Percentiles rank a stretch among this genome's conserved stretches.
These are phyloP conservation scores for Pleuronectes platessa DNA, from an alignment of 2,113 vertebrate genomes.

Conservation along the genomic window DNA sequence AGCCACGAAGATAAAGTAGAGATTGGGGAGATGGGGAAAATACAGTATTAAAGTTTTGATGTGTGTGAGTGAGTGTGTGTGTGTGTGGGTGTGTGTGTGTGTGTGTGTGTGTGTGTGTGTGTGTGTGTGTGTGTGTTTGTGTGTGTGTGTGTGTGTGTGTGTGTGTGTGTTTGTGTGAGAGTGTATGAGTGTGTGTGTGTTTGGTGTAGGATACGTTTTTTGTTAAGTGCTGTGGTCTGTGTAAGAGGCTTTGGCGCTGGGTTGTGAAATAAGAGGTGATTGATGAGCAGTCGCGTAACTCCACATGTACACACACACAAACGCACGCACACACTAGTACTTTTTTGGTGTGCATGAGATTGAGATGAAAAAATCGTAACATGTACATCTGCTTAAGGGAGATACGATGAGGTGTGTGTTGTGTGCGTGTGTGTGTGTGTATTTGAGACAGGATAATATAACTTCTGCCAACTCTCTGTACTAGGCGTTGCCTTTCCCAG, in stretches of 20 bases:
- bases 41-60: constrained; percentile 7
- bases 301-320: neutral
- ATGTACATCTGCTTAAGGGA: constrained; percentile 71
- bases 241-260: constrained; percentile 71
- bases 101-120: constrained; percentile 23
- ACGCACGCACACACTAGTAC: constrained; percentile 3
- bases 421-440: constrained; percentile 25
- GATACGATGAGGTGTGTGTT: constrained; percentile 71
- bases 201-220: constrained; percentile 14
- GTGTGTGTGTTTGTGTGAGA: constrained; percentile 23
- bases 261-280: constrained; percentile 65
- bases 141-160: constrained; percentile 2
- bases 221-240: constrained; percentile 30
- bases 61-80: neutral
- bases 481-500: constrained; percentile 29
- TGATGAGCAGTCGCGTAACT: constrained; percentile 34
- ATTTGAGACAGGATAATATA: constrained; percentile 8
- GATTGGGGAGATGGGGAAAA: neutral
- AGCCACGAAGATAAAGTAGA: too few species aligned
- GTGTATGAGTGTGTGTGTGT: too few species aligned
- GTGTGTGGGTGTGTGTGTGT: neutral
- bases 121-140: too few species aligned
- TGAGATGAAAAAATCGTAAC: constrained; percentile 45
- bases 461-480: constrained; percentile 50
- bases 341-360: constrained; percentile 6